Base-by-base conservation (phyloP, 2,888 invertebrate species). In the Steinernema hermaphroditum region DNA sequence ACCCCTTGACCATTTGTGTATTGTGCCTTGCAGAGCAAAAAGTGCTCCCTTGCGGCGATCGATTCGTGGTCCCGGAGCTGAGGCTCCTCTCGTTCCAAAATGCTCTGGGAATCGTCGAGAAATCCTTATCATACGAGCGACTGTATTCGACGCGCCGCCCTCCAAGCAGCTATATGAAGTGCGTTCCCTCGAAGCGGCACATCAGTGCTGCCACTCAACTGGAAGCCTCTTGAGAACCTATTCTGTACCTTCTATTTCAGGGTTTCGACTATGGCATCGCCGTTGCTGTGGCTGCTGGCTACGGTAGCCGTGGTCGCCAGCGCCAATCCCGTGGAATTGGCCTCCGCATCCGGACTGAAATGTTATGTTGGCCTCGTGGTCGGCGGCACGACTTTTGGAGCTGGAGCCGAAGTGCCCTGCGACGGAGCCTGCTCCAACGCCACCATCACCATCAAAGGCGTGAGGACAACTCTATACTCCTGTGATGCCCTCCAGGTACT, bases 351-450 rank as follows among this genome's bases (percentile, higher is more conserved):
- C 12, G 37, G 37, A 37, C 37, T 37, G 32, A 62, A 32, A 29
- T 62, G 62, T 32, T 62, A 32, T 27, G 62, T 62, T 8, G 62
- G 62, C 16, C 62, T 62, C 8, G 9, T 16, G 34, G 19, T 62
- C 32, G 32, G 12, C 37, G 12, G 12, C 14, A 9, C 1, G 34
- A 8, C 6, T 2, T 8, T 62, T 16, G 16, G 29, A 4, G 27
- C 22, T 22, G 68, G 68, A n/a, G 41, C 72, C 22, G 32, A 37
- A 27, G 41, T 69, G 16, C 43, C 57, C 50, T 72, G 72, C 29
- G 27, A 44, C 49, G 72, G 72, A 22, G 46, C 68, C 22, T 72
- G 72, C 43, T 41, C 57, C 49, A 69, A 68, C 37, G 57, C 72
- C 29, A 68, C 49, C 14, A n/a, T 27, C 62, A 62, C 62, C 62